Evolutionary conservation across 2,113 vertebrate species (phyloP), one percentile per base, ranked within the genome.

Genomic region (Pantherophis guttatus): DNA sequence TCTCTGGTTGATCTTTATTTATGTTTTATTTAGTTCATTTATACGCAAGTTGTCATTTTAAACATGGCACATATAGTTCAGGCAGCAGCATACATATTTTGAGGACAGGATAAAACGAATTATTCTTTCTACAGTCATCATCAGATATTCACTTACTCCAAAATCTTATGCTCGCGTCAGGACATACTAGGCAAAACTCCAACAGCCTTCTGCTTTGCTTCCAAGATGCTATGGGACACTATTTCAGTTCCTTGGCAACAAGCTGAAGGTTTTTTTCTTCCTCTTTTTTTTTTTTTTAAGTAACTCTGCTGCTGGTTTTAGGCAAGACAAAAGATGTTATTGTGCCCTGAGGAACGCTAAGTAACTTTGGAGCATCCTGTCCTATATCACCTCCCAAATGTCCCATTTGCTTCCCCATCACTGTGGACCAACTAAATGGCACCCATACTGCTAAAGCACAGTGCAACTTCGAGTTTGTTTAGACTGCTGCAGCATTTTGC

Each of bases 311-410:
- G 86, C 48, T 90, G 5, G 7, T 94, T 93, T 54, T 90, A 44
- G 6, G 48, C 87, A 86, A 86, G 91, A 94, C 93, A 90, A 91
- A 94, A 94, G 17, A 87, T 8, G 6, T 88, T 93, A 17, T 75
- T 52, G 1, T 52, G 87, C 85, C 59, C 86, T 26, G 4, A 90
- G 8, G n/a, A 33, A 62, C 24, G 13, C 52, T 0, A 0, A 4
- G 9, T 4, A 54, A 55, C 85, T 57, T 10, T 13, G n/a, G 62
- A n/a, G 39, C 1, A 81, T 9, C 29, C 2, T 13, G 65, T 50
- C 57, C 86, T 15, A 1, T 55, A 55, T 24, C 0, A 0, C 8
- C 13, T 5, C 52, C 11, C 90, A 17, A 86, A 33, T 3, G 0
- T 13, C 24, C 23, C 0, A 21, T 29, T 8, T 65, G 7, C 39